phyloP scores from a whole-genome alignment of 2,888 invertebrate genomes.

The Cenopis cana region DNA sequence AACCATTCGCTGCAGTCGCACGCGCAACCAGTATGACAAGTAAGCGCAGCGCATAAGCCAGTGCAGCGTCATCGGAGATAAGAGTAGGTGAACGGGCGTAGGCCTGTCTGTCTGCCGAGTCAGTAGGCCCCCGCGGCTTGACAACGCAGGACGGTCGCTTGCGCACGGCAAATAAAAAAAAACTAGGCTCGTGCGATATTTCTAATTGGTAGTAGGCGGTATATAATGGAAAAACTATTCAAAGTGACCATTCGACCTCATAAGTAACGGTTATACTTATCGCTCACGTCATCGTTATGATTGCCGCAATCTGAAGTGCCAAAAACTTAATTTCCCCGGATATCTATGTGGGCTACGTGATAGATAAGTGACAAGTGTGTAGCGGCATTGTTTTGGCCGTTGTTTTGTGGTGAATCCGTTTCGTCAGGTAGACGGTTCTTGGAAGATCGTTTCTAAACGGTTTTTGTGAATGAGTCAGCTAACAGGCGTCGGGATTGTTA shows the following conservation, averaged over 20 bases:
- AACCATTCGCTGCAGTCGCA: constrained; percentile 58
- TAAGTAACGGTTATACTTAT: constrained; percentile 51
- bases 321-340: constrained; percentile 59
- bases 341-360: constrained; percentile 79
- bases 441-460: constrained; percentile 63
- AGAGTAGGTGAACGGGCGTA: constrained; percentile 81
- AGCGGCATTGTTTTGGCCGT: constrained; percentile 63
- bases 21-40: constrained; percentile 64
- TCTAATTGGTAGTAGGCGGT: constrained; percentile 67
- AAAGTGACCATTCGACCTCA: constrained; percentile 62
- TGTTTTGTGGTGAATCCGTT: constrained; percentile 58
- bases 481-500: constrained; percentile 82
- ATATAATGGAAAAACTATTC: constrained; percentile 69
- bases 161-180: constrained; percentile 61
- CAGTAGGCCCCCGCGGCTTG: constrained; percentile 77
- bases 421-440: constrained; percentile 63
- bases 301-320: constrained; percentile 64
- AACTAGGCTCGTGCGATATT: constrained; percentile 74
- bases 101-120: constrained; percentile 61
- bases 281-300: constrained; percentile 53
- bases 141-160: constrained; percentile 69
- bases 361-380: constrained; percentile 76
- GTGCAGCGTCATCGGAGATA: constrained; percentile 74
- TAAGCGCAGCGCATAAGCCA: constrained; percentile 60
- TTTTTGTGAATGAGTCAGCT: constrained; percentile 84